Evolutionary conservation across 2,113 vertebrate species (phyloP), one percentile per base, ranked within the genome.

Genomic region (Sorex fumeus): DNA sequence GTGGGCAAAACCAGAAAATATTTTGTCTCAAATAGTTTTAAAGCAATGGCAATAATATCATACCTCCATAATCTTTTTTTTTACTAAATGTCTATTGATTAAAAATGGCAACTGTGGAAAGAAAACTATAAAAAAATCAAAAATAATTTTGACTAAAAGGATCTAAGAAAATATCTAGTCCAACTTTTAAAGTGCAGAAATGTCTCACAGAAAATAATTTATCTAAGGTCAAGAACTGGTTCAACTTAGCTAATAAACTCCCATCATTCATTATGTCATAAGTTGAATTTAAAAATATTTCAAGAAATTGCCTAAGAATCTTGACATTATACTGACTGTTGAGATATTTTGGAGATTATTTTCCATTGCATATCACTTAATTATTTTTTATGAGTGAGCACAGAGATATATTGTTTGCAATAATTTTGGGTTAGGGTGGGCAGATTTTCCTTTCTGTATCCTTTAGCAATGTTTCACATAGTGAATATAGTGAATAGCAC

Each of bases 151-250:
- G 89, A 15, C 18, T 91, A 25, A 91, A 83, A 89, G 88, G 3
- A 19, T 5, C 21, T 75, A 85, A 71, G 27, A 90, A 67, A 72
- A 92, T 88, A 82, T 90, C 30, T 78, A 88, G 8, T 11, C 23
- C 40, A 92, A 47, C 11, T 2, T 88, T 82, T 91, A 87, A 64
- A 27, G 77, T 77, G 18, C 3, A 87, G 30, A 92, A 67, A 92
- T 84, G 40, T 84, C 89, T 70, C 53, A 93, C 27, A 81, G 34
- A 91, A 96, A 88, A 16, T 84, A 93, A 91, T 93, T 84, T 89
- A 71, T 45, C 30, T 82, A 78, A 90, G 74, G 34, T 89, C 60
- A 89, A 93, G 92, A 18, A 84, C 4, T 69, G 21, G 47, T 82
- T 95, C 84, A 91, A 30, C 72, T 89, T 50, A 81, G 45, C 90